A percentile compares a stretch with the other conserved stretches of the same genome.
Evolutionary conservation across 2,113 vertebrate genomes (phyloP).

Genomic region (Guaruba guarouba): DNA sequence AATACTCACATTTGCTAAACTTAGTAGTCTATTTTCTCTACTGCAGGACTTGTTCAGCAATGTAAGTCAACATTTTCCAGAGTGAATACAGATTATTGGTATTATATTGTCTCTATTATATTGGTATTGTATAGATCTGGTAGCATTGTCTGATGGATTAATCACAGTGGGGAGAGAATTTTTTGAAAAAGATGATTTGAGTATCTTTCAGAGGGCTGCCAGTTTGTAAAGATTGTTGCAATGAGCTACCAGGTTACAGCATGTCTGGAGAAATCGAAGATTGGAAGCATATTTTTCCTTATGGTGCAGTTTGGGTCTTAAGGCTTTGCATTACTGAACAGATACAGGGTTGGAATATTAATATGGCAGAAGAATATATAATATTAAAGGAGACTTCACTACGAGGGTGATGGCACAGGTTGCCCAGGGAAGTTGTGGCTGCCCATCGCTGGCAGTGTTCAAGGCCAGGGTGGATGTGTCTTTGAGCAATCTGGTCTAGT

Average conservation of each 20-base stretch:
- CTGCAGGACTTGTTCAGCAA: neutral
- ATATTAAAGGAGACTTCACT: neutral
- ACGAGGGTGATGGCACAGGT: too few species aligned
- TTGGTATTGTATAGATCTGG: neutral
- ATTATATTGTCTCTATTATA: neutral
- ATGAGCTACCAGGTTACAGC: neutral
- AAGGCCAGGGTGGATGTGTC: too few species aligned
- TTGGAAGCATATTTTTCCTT: neutral
- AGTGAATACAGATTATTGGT: neutral
- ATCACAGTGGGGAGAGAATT: slow-evolving; percentile 19
- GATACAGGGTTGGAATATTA: neutral
- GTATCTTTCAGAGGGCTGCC: slow-evolving; percentile 15
- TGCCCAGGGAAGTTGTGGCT: too few species aligned
- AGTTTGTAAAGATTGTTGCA: slow-evolving; percentile 34
- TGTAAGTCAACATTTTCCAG: neutral
- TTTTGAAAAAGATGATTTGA: slow-evolving; percentile 5
- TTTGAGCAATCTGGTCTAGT: too few species aligned
- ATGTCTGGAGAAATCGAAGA: slow-evolving; percentile 43
- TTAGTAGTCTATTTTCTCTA: neutral
- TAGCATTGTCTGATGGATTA: slow-evolving; percentile 27
- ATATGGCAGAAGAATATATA: neutral
- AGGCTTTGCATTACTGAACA: neutral
- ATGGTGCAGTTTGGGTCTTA: neutral
- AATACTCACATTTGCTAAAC: neutral
- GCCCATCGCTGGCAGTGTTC: too few species aligned